Base-by-base conservation (phyloP, 2,113 vertebrate genomes). In the Vanacampus margaritifer region DNA sequence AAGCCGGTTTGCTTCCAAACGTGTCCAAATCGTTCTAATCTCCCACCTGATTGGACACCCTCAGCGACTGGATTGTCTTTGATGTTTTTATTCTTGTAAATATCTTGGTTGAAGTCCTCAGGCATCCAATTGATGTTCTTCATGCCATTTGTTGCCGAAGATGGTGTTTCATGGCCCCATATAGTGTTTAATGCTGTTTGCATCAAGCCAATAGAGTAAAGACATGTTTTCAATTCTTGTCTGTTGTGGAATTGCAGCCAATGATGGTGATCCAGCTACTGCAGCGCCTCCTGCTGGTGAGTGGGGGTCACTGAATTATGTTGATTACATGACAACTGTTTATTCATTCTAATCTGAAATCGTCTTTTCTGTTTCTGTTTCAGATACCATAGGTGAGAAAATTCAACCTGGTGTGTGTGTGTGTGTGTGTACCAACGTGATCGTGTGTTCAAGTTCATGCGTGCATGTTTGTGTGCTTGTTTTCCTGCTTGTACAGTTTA, bases 201-300 rank as follows among this genome's bases (percentile, higher is more conserved):
- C 14, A 10, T 53, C 11, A 53, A 53, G 50, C n/a, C 23, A 53
- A 53, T 24, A 24, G 23, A 13, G 17, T 17, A 50, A 50, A 21
- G 46, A 50, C 19, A 7, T n/a, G 53, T 16, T 56, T 56, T 32
- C 2, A 57, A 32, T 19, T 32, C 78, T 76, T 80, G 76, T 80
- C 78, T 81, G 75, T 79, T 86, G 60, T 84, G 82, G 78, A 78
- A 80, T 85, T 84, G 82, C 82, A 91, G 91, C 19, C 73, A 84
- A 81, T 59, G 46, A 87, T 57, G 87, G 84, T 76, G 69, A 83
- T 64, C 59, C 80, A 69, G 67, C 79, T 66, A 72, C 88, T 16
- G 13, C 26, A 87, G 87, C 89, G 70, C 78, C 89, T 68, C 85
- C 91, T 91, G 85, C 87, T 89, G 91, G 92, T 93, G 60, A 87